A percentile compares a stretch with the other conserved stretches of the same genome.
phyloP scores from a whole-genome alignment of 2,797 vertebrate species.

The Trachurus trachurus region DNA sequence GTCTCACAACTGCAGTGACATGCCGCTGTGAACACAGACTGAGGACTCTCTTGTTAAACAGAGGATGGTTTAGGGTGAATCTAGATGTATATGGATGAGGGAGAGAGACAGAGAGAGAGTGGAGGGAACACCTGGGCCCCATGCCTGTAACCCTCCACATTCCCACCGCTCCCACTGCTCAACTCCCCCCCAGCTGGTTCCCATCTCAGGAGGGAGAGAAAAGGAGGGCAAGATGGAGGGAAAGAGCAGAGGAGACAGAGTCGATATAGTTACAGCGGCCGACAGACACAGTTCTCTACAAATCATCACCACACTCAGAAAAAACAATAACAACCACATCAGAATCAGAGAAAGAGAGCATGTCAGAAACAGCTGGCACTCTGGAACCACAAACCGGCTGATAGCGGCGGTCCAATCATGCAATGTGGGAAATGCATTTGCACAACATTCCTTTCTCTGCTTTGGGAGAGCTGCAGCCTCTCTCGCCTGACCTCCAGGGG shows the following conservation, averaged over 20 bases:
- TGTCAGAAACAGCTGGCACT: slow-evolving; percentile 9
- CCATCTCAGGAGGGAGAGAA: slow-evolving; percentile 44
- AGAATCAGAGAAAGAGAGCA: not conserved
- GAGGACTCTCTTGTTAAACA: slow-evolving; percentile 1
- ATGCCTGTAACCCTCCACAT: slow-evolving; percentile 45
- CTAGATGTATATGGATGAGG: slow-evolving; percentile 7
- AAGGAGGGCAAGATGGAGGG: slow-evolving; percentile 33
- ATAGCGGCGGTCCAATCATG: slow-evolving; percentile 24
- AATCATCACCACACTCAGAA: not conserved
- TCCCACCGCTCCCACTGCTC: slow-evolving; percentile 37
- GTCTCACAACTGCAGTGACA: slow-evolving; percentile 16
- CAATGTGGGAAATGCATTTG: slow-evolving; percentile 63
- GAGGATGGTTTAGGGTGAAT: not conserved
- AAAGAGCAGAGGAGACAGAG: slow-evolving; percentile 2
- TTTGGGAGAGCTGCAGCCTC: slow-evolving; percentile 40
- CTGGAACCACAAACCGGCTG: slow-evolving; percentile 11
- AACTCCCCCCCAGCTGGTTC: slow-evolving; percentile 64
- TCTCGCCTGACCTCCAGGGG: slow-evolving; percentile 60
- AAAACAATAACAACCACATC: not conserved
- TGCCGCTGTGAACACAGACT: slow-evolving; percentile 8
- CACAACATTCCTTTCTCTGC: slow-evolving; percentile 53
- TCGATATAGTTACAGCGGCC: slow-evolving; percentile 7
- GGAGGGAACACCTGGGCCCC: slow-evolving; percentile 60
- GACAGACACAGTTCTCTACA: not conserved
- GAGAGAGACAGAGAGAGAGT: slow-evolving; percentile 10